Percentiles rank a stretch among this genome's conserved stretches.
These are phyloP conservation scores for Brachymystax lenok DNA, from an alignment of 2,797 vertebrate species.

Conservation along the genomic window DNA sequence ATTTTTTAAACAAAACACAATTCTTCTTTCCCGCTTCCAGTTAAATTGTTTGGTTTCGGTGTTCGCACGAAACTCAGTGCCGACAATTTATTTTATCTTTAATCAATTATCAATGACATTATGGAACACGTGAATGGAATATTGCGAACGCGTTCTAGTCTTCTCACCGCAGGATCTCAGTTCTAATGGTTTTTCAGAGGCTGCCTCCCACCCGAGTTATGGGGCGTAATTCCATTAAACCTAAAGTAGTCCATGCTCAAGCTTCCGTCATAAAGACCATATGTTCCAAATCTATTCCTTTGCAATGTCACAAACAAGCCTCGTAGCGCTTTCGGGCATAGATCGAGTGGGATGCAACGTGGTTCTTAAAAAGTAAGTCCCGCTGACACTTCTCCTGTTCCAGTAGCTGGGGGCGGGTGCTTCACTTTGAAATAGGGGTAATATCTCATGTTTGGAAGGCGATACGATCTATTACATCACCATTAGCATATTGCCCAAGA, in stretches of 20 bases:
- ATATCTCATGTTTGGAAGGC: constrained; percentile 44
- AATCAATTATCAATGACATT: constrained; percentile 58
- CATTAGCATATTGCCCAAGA: constrained; percentile 9
- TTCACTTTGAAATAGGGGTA: constrained; percentile 22
- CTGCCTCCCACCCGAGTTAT: constrained; percentile 65
- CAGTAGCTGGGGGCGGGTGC: constrained; percentile 34
- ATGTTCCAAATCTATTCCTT: constrained; percentile 57
- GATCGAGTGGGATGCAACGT: constrained; percentile 12
- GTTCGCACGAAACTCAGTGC: constrained; percentile 35
- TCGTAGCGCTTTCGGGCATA: constrained; percentile 40
- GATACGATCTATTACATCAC: constrained; percentile 42
- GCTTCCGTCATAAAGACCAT: constrained; percentile 66
- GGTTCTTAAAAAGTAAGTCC: constrained; percentile 2
- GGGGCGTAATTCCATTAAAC: constrained; percentile 65
- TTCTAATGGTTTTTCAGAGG: constrained; percentile 62
- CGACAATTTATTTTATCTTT: constrained; percentile 40
- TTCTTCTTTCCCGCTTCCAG: constrained; percentile 18
- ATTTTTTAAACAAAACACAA: constrained; percentile 28
- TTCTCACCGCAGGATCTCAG: constrained; percentile 51
- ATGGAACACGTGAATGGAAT: constrained; percentile 40
- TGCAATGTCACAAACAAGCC: constrained; percentile 55
- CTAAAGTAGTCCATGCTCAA: constrained; percentile 56
- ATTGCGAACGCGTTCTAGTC: constrained; percentile 33
- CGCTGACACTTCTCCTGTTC: constrained; percentile 5
- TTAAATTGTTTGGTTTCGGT: constrained; percentile 21